Percentiles rank a stretch among this genome's conserved stretches.
phyloP scores from a whole-genome alignment of 2,797 vertebrate genomes.

The Crocidura indochinensis region DNA sequence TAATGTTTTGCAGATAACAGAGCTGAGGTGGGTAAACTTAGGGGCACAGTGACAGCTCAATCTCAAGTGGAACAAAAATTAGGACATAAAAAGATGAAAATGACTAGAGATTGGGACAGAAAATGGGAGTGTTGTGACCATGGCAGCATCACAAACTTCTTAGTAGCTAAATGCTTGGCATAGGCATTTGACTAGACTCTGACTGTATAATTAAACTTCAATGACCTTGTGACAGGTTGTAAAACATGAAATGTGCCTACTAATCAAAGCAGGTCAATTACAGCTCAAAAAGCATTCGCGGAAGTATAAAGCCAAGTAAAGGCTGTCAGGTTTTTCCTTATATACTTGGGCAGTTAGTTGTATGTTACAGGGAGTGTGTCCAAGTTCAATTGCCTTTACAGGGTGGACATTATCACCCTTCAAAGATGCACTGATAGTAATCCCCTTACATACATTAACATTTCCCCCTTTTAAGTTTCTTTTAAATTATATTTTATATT shows the following conservation, averaged over 20 bases:
- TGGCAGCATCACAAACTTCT: neutral
- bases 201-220: neutral
- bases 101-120: neutral
- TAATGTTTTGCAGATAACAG: neutral
- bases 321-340: too few species aligned
- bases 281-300: slow-evolving; percentile 23
- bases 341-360: too few species aligned
- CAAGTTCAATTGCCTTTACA: too few species aligned
- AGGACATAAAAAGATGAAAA: neutral
- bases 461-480: too few species aligned
- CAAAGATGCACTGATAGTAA: too few species aligned
- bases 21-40: neutral
- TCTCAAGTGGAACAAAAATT: neutral
- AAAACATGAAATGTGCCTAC: neutral
- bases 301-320: slow-evolving; percentile 18
- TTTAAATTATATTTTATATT: too few species aligned
- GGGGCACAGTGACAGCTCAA: neutral
- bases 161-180: neutral
- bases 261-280: slow-evolving; percentile 37
- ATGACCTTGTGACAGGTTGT: neutral
- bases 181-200: neutral
- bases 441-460: too few species aligned
- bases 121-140: neutral
- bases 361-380: too few species aligned
- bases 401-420: too few species aligned